Evolutionary conservation across 1,140 invertebrate genomes (phyloP), one percentile per base, ranked within the genome.

Genomic region (Drosophila serrata): DNA sequence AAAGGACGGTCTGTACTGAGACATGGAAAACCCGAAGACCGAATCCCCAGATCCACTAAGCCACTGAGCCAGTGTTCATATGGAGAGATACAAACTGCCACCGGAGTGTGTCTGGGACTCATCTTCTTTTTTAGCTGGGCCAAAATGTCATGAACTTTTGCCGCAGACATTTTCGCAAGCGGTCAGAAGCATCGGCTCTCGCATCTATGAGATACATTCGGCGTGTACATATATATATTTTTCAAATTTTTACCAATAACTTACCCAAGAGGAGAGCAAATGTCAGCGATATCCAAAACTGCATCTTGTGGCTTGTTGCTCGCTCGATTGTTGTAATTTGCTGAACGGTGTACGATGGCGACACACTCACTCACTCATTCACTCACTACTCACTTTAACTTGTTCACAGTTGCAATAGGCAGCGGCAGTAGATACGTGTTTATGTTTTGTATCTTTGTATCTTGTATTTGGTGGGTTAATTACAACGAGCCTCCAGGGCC

Each of bases 231-330:
- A 58, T 72, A 68, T 72, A 46, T 70, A 43, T 45, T 13, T 49
- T 29, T 31, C n/a, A 17, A 22, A 72, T 72, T 59, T 72, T 72
- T 58, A 31, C 35, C 37, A 22, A 81, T 81, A 90, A 91, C 88
- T 91, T 82, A 91, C 88, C 88, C 76, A 67, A 75, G 72, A 91
- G 81, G 78, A 72, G 65, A 62, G 90, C 80, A 91, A 91, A 91
- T 91, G 88, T 91, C 90, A 91, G 79, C 91, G 90, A 69, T 91
- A 91, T 91, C 88, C 88, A 90, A 91, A 91, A 90, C 79, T 91
- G 88, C 88, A 91, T 88, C 73, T 79, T 91, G 67, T 78, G 68
- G 73, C 49, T 61, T 56, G 75, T 67, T 55, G 77, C 55, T 76
- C 55, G 77, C 55, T 76, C 55, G 64, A 67, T 81, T 45, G 40